phyloP scores from a whole-genome alignment of 2,113 vertebrate species.

The Callospermophilus lateralis region DNA sequence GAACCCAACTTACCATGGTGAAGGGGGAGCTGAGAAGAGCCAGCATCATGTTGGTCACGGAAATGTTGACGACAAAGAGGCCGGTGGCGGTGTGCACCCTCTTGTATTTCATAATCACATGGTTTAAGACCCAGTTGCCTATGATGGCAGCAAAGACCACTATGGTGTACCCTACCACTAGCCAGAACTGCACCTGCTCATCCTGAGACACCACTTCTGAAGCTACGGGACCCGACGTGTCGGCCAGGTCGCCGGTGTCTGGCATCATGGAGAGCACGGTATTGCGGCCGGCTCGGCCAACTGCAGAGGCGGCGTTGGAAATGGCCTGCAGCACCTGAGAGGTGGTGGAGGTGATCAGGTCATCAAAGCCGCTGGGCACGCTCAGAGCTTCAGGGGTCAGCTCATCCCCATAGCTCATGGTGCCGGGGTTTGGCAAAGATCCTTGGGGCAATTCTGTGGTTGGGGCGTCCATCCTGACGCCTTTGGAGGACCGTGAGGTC shows the following conservation, averaged over 20 bases:
- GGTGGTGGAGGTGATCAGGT: constrained; percentile 53
- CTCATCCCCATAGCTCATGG: constrained; percentile 39
- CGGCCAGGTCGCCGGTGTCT: constrained; percentile 84
- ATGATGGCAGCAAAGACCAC: constrained; percentile 90
- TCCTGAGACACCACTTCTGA: constrained; percentile 87
- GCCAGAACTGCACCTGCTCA: constrained; percentile 80
- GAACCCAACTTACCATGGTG: constrained; percentile 88
- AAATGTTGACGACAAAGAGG: constrained; percentile 90
- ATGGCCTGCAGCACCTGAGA: constrained; percentile 49
- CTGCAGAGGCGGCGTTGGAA: background rate
- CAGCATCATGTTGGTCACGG: constrained; percentile 89
- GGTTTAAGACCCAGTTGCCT: constrained; percentile 90
- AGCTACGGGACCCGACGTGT: constrained; percentile 76
- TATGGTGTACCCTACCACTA: constrained; percentile 88
- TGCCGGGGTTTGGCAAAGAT: constrained; percentile 21
- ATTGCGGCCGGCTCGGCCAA: background rate
- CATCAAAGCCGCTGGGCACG: constrained; percentile 30
- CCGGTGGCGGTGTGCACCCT: constrained; percentile 88
- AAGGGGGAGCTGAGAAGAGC: constrained; percentile 90
- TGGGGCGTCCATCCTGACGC: constrained; percentile 21
- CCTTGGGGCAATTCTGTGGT: constrained; percentile 37
- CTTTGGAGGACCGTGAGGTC: background rate
- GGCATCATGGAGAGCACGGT: constrained; percentile 38
- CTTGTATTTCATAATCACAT: constrained; percentile 90
- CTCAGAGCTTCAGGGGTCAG: constrained; percentile 66